Evolutionary conservation across 2,797 vertebrate genomes (phyloP).

Genomic region (Nannoperca obscura): DNA sequence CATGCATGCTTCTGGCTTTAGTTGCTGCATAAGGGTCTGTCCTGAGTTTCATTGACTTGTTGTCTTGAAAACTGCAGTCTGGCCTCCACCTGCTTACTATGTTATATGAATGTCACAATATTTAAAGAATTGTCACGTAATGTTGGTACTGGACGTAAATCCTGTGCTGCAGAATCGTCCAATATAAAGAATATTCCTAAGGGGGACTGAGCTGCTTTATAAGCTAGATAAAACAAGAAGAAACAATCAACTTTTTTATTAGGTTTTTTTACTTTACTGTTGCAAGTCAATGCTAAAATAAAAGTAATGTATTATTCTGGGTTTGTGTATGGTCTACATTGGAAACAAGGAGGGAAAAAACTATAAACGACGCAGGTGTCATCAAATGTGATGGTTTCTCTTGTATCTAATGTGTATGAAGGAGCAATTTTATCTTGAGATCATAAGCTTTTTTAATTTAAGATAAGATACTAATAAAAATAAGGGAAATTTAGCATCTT

Average conservation of each 20-base stretch:
- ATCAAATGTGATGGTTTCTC: not conserved
- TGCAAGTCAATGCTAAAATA: not conserved
- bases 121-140: not conserved
- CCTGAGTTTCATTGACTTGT: conserved; percentile 1
- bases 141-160: not conserved
- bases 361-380: not conserved
- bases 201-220: not conserved
- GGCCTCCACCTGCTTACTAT: not conserved
- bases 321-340: not conserved
- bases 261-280: not conserved
- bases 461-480: not conserved
- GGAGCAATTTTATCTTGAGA: not conserved
- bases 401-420: not conserved
- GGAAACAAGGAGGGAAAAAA: not conserved
- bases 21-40: not conserved
- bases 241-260: conserved; percentile 5
- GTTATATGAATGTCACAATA: not conserved
- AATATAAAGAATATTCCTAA: not conserved
- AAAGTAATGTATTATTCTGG: not conserved
- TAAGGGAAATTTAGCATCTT: not conserved
- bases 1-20: not conserved
- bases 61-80: not conserved
- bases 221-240: not conserved
- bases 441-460: not conserved
- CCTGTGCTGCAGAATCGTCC: not conserved